Evolutionary conservation across 2,113 vertebrate genomes (phyloP).

Genomic region (Oreocharis arfaki): DNA sequence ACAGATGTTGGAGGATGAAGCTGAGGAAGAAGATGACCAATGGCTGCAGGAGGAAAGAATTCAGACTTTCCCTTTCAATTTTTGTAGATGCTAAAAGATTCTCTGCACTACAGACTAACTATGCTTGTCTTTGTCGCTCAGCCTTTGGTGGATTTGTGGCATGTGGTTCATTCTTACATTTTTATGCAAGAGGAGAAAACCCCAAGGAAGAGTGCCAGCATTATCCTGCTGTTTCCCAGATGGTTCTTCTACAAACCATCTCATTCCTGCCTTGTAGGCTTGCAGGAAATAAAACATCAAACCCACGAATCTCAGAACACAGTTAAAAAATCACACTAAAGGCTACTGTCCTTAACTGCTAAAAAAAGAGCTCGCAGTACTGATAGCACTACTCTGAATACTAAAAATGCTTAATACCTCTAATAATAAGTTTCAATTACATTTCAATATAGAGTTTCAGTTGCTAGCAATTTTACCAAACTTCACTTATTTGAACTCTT

Average conservation of each 20-base stretch:
- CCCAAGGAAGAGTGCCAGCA: not conserved
- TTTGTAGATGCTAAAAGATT: not conserved
- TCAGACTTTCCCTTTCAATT: not conserved
- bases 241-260: not conserved
- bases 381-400: not conserved
- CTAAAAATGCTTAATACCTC: not conserved
- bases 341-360: not conserved
- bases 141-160: not conserved
- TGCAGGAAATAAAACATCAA: not conserved
- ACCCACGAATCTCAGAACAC: not conserved
- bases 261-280: not conserved
- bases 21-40: not conserved
- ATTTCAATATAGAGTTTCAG: not conserved
- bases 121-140: not conserved
- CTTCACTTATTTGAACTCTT: not conserved
- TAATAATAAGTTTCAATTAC: not conserved
- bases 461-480: not conserved
- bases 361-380: not conserved
- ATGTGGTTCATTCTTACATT: not conserved
- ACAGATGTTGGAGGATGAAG: not conserved
- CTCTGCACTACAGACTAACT: not conserved
- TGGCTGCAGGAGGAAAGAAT: not conserved
- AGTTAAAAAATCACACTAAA: not conserved
- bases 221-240: not conserved
- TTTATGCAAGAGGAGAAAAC: not conserved